Conservation (phyloP, 2,113 vertebrate species). For the Hydropotes inermis region DNA sequence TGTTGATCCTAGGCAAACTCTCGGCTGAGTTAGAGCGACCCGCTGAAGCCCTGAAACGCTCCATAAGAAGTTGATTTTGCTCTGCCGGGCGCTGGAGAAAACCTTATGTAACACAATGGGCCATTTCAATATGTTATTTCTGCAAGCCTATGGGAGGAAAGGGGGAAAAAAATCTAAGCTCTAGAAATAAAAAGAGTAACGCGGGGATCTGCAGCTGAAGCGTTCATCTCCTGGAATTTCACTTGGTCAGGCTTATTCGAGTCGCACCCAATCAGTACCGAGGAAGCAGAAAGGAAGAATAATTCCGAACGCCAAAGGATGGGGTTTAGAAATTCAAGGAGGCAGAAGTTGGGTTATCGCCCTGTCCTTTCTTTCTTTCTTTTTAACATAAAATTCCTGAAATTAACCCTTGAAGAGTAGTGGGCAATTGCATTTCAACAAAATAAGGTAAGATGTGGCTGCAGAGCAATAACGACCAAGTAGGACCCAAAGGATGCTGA, state of each 20-base stretch:
- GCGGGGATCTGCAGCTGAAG: not conserved
- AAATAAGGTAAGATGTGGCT: not conserved
- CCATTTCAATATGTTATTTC: not conserved
- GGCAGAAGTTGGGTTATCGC: not conserved
- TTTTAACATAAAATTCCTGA: not conserved
- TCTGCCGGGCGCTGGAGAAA: not conserved
- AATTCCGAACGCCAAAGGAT: not conserved
- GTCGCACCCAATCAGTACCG: not conserved
- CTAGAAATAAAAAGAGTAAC: not conserved
- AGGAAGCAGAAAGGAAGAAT: not conserved
- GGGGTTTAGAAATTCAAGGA: not conserved
- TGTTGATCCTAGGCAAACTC: not conserved
- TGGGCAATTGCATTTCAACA: not conserved
- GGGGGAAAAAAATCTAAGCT: not conserved
- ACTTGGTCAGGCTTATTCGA: not conserved
- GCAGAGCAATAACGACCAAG: not conserved
- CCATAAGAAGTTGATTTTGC: not conserved
- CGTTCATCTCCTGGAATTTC: not conserved
- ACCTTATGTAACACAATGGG: slow-evolving; percentile 35
- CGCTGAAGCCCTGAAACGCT: not conserved
- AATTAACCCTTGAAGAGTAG: slow-evolving; percentile 34
- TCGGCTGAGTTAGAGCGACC: not conserved
- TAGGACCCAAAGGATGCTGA: not conserved
- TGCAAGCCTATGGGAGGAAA: not conserved
- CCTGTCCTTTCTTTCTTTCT: too few species aligned